phyloP scores from a whole-genome alignment of 2,888 invertebrate genomes.

The Helobdella robusta region DNA sequence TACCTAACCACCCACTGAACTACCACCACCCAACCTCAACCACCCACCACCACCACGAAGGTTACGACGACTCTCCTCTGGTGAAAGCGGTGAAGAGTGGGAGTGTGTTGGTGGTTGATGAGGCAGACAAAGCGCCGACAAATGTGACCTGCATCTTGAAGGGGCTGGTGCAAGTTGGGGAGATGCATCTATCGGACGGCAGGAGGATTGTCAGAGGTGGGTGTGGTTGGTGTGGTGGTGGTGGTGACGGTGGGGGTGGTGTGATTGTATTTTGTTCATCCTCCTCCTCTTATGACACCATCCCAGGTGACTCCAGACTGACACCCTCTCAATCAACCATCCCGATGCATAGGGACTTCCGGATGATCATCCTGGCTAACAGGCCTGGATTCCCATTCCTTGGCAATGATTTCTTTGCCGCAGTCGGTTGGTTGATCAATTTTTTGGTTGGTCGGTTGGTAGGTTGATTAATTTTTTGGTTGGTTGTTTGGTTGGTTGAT shows the following conservation, averaged over 20 bases:
- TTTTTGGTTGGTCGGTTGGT: no score
- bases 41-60: no score
- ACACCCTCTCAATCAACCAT: slow-evolving; percentile 55
- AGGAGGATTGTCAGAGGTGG: slow-evolving; percentile 64
- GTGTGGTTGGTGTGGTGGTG: background rate
- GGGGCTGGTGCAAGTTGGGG: slow-evolving; percentile 85
- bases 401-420: slow-evolving; percentile 81
- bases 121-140: slow-evolving; percentile 94
- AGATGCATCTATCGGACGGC: slow-evolving; percentile 89
- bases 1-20: no score
- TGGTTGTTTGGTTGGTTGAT: no score
- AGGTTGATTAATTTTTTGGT: no score
- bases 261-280: no score
- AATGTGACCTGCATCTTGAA: slow-evolving; percentile 92
- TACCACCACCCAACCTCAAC: no score
- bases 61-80: slow-evolving; percentile 85
- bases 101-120: slow-evolving; percentile 83
- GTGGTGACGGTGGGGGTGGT: no score
- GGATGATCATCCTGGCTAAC: slow-evolving; percentile 87
- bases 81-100: slow-evolving; percentile 71
- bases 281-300: no score
- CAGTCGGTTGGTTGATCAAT: slow-evolving; percentile 49
- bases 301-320: slow-evolving; percentile 40
- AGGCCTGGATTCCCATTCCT: slow-evolving; percentile 94
- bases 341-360: slow-evolving; percentile 78